Conservation (phyloP, 2,888 invertebrate genomes). For the Lacanobia wlatinum region DNA sequence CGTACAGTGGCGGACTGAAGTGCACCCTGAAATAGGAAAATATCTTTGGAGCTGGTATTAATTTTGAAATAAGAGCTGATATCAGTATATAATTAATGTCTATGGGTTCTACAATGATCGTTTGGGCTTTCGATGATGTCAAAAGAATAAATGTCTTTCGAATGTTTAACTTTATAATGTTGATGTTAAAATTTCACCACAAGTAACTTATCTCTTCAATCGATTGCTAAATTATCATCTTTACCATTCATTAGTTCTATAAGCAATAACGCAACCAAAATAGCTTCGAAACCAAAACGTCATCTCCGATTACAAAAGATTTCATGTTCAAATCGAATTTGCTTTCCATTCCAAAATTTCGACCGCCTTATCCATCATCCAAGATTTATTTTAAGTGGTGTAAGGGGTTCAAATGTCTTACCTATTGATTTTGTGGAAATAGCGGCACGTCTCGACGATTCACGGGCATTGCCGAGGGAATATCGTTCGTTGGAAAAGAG, state of each 20-base stretch:
- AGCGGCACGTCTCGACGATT: constrained; percentile 72
- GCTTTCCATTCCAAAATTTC: constrained; percentile 48
- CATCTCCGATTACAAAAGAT: constrained; percentile 31
- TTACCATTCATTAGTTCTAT: not conserved
- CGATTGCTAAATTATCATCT: not conserved
- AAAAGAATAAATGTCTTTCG: not conserved
- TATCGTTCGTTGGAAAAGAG: constrained; percentile 56
- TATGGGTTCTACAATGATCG: not conserved
- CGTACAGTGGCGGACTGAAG: constrained; percentile 62
- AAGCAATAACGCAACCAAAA: not conserved
- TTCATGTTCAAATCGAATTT: constrained; percentile 43
- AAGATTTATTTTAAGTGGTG: constrained; percentile 62
- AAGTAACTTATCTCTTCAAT: not conserved
- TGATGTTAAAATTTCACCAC: not conserved
- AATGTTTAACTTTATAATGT: not conserved
- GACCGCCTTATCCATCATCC: constrained; percentile 56
- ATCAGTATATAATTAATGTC: not conserved
- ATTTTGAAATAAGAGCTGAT: constrained; percentile 2
- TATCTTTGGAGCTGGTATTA: constrained; percentile 51
- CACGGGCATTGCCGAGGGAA: constrained; percentile 59
- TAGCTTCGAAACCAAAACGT: constrained; percentile 7
- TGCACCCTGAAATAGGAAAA: constrained; percentile 58
- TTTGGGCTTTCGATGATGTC: not conserved
- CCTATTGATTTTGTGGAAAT: constrained; percentile 83
- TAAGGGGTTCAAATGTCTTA: constrained; percentile 73